A percentile compares a stretch with the other conserved stretches of the same genome.
Conservation (phyloP, 2,888 invertebrate genomes). For the Copidosoma aretas region DNA sequence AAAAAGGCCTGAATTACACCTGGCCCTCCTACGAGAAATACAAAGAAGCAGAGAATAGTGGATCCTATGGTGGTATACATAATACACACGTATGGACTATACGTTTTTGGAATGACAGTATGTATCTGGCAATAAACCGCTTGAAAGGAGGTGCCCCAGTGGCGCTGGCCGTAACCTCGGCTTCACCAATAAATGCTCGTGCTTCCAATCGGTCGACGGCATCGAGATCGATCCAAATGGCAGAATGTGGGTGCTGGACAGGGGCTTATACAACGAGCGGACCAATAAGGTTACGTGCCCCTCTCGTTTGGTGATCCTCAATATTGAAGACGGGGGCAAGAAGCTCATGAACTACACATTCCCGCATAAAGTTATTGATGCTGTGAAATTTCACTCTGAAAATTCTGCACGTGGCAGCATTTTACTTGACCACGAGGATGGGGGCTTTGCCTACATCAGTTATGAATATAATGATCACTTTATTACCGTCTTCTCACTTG, state of each 20-base stretch:
- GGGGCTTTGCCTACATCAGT: conserved; percentile 74
- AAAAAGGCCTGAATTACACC: too few relatives aligned
- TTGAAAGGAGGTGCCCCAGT: conserved; percentile 76
- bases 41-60: too few relatives aligned
- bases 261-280: conserved; percentile 63
- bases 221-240: conserved; percentile 76
- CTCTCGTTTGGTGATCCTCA: conserved; percentile 73
- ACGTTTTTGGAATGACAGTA: conserved; percentile 69
- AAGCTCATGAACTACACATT: conserved; percentile 66
- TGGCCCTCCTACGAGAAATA: too few relatives aligned
- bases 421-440: conserved; percentile 74
- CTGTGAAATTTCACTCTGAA: too few relatives aligned
- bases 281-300: conserved; percentile 69
- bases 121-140: conserved; percentile 74
- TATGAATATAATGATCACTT: conserved; percentile 67
- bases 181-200: conserved; percentile 64
- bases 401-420: conserved; percentile 75
- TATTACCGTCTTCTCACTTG: conserved; percentile 73
- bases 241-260: conserved; percentile 66
- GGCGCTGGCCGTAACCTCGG: conserved; percentile 70
- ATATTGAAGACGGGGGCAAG: conserved; percentile 69
- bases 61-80: too few relatives aligned
- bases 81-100: too few relatives aligned
- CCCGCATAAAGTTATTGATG: conserved; percentile 68
- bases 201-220: conserved; percentile 78